A percentile compares a stretch with the other conserved stretches of the same genome.
These are phyloP conservation scores for Leptinotarsa juncta DNA, from an alignment of 2,888 invertebrate species.

Conservation along the genomic window DNA sequence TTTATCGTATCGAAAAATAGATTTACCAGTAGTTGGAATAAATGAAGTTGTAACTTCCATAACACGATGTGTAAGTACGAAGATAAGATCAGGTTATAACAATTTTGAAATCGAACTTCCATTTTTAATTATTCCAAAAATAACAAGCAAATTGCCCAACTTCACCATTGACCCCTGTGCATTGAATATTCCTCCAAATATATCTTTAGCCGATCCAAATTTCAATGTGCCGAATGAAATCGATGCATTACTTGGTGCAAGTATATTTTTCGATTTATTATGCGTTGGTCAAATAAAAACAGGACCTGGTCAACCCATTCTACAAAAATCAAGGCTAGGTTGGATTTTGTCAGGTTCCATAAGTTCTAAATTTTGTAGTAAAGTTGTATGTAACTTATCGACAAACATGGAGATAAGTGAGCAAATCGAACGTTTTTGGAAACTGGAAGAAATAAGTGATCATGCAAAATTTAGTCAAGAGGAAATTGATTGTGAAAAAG, in stretches of 20 bases:
- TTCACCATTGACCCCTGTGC: not conserved
- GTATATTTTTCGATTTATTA: not conserved
- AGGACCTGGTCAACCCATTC: not conserved
- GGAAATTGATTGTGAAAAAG: not conserved
- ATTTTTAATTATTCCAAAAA: not conserved
- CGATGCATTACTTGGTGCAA: not conserved
- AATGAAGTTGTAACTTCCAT: not conserved
- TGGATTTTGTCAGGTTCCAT: slow-evolving; percentile 4
- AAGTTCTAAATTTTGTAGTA: not conserved
- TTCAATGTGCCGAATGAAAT: not conserved
- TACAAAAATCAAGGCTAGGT: not conserved
- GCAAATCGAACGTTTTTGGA: slow-evolving; percentile 1
- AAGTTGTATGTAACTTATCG: not conserved
- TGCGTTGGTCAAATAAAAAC: slow-evolving; percentile 8
- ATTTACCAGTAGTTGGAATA: not conserved
- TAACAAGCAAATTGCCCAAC: not conserved
- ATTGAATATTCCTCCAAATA: not conserved
- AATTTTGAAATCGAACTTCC: not conserved
- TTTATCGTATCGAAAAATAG: not conserved
- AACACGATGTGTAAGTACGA: not conserved
- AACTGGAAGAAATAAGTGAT: not conserved
- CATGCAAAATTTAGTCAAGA: slow-evolving; percentile 8
- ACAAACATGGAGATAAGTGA: not conserved
- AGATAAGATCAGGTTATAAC: not conserved
- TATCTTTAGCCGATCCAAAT: not conserved